Conservation (phyloP, 2,888 invertebrate genomes). For the Luperina testacea region DNA sequence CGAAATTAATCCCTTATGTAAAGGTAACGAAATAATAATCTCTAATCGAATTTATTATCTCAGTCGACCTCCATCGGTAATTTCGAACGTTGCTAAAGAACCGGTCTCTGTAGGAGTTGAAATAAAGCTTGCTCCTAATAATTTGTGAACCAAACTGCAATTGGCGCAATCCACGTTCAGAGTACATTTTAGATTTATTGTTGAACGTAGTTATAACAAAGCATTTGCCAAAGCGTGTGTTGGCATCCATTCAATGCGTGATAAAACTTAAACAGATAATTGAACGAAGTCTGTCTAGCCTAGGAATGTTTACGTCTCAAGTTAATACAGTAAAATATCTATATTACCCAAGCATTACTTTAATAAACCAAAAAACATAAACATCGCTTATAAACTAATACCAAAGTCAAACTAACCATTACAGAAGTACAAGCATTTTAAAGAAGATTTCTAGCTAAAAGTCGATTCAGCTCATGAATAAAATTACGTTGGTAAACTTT, state of each 20-base stretch:
- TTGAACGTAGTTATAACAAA: constrained; percentile 27
- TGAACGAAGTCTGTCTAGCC: constrained; percentile 20
- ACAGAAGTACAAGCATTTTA: constrained; percentile 45
- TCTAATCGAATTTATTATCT: constrained; percentile 64
- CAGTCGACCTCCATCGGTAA: constrained; percentile 74
- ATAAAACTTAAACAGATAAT: constrained; percentile 52
- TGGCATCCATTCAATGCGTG: constrained; percentile 55
- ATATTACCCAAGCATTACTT: constrained; percentile 4
- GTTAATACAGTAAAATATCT: neutral
- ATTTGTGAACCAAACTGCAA: constrained; percentile 63
- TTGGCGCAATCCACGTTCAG: constrained; percentile 48
- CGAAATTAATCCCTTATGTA: constrained; percentile 37
- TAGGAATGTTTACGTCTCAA: constrained; percentile 10
- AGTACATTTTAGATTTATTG: constrained; percentile 22
- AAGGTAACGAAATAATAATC: constrained; percentile 47
- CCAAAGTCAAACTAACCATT: constrained; percentile 37
- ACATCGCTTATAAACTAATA: constrained; percentile 22
- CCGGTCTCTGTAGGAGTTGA: constrained; percentile 74
- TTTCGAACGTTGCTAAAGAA: constrained; percentile 76
- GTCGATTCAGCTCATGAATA: constrained; percentile 60
- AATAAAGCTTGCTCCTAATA: constrained; percentile 66
- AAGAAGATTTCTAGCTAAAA: constrained; percentile 54
- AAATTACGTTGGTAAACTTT: constrained; percentile 64
- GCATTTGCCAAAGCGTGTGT: constrained; percentile 37
- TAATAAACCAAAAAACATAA: constrained; percentile 18